Base-by-base conservation (phyloP, 2,113 vertebrate species). In the Sialia sialis region DNA sequence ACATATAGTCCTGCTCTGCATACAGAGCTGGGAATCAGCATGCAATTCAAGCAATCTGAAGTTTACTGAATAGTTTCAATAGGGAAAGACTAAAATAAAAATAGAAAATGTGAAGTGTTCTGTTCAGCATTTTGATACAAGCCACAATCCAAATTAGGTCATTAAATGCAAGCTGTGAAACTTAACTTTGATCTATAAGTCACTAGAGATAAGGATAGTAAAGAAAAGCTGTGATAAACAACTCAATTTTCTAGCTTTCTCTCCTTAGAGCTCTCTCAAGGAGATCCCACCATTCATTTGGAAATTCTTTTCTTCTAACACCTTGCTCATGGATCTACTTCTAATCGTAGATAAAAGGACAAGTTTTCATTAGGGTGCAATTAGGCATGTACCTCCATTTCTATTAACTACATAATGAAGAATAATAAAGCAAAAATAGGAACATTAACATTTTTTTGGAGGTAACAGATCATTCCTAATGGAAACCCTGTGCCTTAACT, bases 391-490 rank as follows among this genome's bases (percentile, higher is more conserved):
- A 56, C 67, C 58, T 77, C 34, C 67, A 90, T 90, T 91, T 76
- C 51, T 85, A 84, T 74, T 90, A 94, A 83, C 67, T 77, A 32
- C 15, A 46, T 72, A 94, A 89, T 87, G 87, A 89, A 93, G 89
- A 94, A 79, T 64, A 91, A 89, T 73, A 96, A 93, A 62, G 54
- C 36, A 94, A 88, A 95, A 91, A 89, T 87, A 87, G 55, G 91
- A 89, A 62, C 81, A 93, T 95, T 85, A 93, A 77, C 89, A 55
- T 95, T 96, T 85, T 89, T 95, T 85, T 62, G 3, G 4, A 77
- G 46, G 70, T 51, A 93, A 94, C 87, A 79, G 67, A 94, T 96
- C 87, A 89, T 93, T 74, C 70, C 87, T 85, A 93, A 95, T 96
- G 84, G 68, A 92, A 95, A 89, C 11, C 32, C 27, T 74, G 52